These are phyloP conservation scores for Cliona cf. orientalis DNA, from an alignment of 37 sponge, comb jelly and placozoan species.

Conservation along the genomic window DNA sequence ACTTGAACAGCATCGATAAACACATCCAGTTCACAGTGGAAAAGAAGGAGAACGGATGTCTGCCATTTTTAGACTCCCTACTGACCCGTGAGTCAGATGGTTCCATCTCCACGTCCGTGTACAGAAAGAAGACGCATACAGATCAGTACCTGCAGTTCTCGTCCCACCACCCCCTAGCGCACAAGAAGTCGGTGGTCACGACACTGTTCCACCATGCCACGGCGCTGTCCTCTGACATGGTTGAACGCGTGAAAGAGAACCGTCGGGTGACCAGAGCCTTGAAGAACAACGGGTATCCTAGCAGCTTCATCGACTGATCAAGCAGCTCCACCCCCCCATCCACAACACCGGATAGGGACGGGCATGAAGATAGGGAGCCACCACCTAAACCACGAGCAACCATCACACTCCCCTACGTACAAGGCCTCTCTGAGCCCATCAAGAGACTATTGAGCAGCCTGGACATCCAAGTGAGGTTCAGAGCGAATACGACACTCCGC, in stretches of 20 bases:
- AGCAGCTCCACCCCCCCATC: no score
- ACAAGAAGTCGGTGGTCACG: neutral
- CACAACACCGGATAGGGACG: no score
- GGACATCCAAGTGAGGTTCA: no score
- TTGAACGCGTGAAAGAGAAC: neutral
- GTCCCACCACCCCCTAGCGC: neutral
- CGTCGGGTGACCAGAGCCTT: neutral
- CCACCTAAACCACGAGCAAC: neutral
- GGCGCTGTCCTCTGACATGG: neutral
- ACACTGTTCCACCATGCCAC: neutral
- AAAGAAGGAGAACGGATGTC: neutral
- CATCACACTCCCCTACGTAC: neutral
- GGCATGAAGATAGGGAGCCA: no score
- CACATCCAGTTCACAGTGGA: slow-evolving; percentile 27
- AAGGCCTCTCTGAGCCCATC: neutral
- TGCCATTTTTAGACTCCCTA: slow-evolving; percentile 22
- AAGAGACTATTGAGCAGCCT: no score
- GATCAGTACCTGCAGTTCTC: slow-evolving; percentile 6
- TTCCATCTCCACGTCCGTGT: slow-evolving; percentile 18
- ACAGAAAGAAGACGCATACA: slow-evolving; percentile 26
- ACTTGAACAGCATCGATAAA: slow-evolving; percentile 33
- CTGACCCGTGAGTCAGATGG: slow-evolving; percentile 15
- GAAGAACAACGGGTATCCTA: neutral
- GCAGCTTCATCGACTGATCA: neutral
- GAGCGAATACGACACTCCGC: no score